A percentile compares a stretch with the other conserved stretches of the same genome.
Evolutionary conservation across 1,140 invertebrate species (phyloP).

Genomic region (Camponotus floridanus): DNA sequence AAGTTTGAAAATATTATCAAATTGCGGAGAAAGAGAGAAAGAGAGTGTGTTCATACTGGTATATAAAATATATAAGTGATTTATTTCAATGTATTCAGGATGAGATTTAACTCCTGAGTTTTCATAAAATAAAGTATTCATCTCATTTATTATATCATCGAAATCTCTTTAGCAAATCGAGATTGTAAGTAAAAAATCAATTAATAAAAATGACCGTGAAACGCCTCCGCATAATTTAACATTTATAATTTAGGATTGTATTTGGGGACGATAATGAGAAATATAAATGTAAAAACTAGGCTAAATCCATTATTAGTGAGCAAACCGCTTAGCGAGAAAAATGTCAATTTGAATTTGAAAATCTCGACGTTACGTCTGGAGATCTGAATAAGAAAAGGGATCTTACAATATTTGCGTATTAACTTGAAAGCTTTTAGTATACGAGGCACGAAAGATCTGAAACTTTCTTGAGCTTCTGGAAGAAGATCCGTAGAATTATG

Average conservation of each 20-base stretch:
- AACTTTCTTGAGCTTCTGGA: conserved; percentile 30
- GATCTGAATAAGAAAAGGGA: conserved; percentile 10
- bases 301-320: conserved; percentile 2
- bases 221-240: neutral
- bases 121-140: neutral
- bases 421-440: conserved; percentile 50
- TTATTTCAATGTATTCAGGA: neutral
- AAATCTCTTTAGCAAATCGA: neutral
- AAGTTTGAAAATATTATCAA: neutral
- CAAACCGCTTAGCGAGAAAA: neutral
- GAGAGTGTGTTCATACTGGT: neutral
- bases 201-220: neutral
- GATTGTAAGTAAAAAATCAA: neutral
- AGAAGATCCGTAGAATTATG: conserved; percentile 27
- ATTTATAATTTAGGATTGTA: neutral
- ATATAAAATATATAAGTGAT: conserved; percentile 4
- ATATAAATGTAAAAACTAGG: conserved; percentile 14
- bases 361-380: neutral
- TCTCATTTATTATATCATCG: neutral
- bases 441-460: conserved; percentile 5
- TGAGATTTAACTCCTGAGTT: neutral
- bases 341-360: conserved; percentile 28
- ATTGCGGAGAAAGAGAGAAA: neutral
- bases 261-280: neutral
- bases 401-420: conserved; percentile 39